phyloP scores from a whole-genome alignment of 37 sponge, comb jelly and placozoan genomes.

The Beroe forskalii region DNA sequence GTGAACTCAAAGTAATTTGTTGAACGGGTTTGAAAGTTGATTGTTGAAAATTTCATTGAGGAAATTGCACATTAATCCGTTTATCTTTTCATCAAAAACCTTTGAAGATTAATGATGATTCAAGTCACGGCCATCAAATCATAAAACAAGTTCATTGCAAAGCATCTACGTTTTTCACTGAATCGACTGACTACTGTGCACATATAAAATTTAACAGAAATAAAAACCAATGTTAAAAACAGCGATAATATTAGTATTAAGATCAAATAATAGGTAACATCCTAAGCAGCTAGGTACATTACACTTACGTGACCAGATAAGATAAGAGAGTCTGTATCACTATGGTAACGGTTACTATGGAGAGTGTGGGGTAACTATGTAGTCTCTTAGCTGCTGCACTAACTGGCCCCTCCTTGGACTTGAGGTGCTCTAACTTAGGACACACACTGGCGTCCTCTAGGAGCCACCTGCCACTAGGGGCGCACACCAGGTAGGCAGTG shows the following conservation, averaged over 20 bases:
- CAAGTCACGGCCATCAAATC: too few species aligned
- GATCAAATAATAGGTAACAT: neutral
- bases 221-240: conserved; percentile 61
- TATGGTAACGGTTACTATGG: neutral
- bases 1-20: too few species aligned
- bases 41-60: too few species aligned
- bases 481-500: neutral
- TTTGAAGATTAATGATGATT: too few species aligned
- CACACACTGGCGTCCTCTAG: conserved; percentile 31
- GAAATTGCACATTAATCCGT: too few species aligned
- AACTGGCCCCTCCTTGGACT: neutral
- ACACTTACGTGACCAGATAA: neutral
- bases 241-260: neutral
- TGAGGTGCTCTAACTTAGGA: neutral
- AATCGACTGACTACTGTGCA: too few species aligned
- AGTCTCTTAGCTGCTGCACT: neutral
- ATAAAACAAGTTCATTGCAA: too few species aligned
- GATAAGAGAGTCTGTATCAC: neutral
- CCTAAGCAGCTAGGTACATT: neutral
- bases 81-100: too few species aligned
- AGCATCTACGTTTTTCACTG: too few species aligned
- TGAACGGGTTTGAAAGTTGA: too few species aligned
- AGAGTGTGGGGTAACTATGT: neutral
- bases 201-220: conserved; percentile 25
- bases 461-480: conserved; percentile 50